phyloP scores from a whole-genome alignment of 2,113 vertebrate species.

The Psittacus erithacus region DNA sequence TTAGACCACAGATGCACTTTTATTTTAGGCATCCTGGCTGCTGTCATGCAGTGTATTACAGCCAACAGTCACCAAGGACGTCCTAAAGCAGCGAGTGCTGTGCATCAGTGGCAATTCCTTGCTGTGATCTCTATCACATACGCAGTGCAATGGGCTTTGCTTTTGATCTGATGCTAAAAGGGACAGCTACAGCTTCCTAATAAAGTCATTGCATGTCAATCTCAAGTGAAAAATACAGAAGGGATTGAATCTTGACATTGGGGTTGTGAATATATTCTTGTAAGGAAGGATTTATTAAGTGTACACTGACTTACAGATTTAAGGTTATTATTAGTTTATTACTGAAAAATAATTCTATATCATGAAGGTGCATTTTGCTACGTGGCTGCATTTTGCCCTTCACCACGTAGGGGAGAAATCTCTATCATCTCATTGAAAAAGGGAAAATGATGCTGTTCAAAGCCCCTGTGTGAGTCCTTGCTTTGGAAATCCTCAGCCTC shows the following conservation, averaged over 20 bases:
- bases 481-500: neutral
- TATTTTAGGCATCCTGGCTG: neutral
- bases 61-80: neutral
- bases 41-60: accelerated
- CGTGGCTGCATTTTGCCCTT: neutral
- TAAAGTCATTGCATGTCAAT: neutral
- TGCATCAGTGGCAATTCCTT: neutral
- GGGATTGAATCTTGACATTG: neutral
- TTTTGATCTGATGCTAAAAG: neutral
- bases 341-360: neutral
- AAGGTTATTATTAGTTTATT: neutral
- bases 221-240: neutral
- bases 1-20: neutral
- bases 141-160: accelerated
- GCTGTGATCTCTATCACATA: neutral
- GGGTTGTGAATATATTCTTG: neutral
- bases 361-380: neutral
- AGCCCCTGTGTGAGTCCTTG: neutral
- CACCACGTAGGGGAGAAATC: neutral
- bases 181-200: neutral
- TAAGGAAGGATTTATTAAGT: neutral
- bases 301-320: neutral
- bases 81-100: neutral
- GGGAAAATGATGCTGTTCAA: neutral
- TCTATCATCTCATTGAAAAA: accelerated